A percentile compares a stretch with the other conserved stretches of the same genome.
Conservation (phyloP, 2,113 vertebrate species). For the Limnothrissa miodon region DNA sequence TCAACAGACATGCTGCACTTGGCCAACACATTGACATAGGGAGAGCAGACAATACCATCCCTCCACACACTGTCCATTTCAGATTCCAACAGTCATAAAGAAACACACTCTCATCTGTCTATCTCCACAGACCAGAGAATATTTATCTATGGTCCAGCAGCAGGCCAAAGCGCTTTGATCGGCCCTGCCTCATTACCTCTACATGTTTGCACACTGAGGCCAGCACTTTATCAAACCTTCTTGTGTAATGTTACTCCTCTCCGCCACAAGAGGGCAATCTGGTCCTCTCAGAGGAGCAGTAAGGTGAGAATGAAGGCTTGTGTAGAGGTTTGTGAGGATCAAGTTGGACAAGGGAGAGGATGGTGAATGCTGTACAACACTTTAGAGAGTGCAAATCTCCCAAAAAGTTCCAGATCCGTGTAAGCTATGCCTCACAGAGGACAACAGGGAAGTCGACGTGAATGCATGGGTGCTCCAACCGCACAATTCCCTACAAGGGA, state of each 20-base stretch:
- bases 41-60: constrained; percentile 31
- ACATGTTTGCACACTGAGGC: neutral
- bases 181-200: neutral
- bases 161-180: constrained; percentile 19
- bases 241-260: constrained; percentile 16
- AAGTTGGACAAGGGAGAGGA: constrained; percentile 2
- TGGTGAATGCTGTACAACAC: constrained; percentile 13
- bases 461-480: constrained; percentile 90
- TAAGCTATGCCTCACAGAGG: constrained; percentile 89
- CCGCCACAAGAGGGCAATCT: constrained; percentile 48
- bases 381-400: constrained; percentile 26
- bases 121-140: constrained; percentile 54
- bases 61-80: constrained; percentile 23
- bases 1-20: constrained; percentile 56
- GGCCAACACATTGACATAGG: constrained; percentile 41
- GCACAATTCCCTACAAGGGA: constrained; percentile 84
- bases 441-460: constrained; percentile 96
- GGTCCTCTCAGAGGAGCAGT: constrained; percentile 29
- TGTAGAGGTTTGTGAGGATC: constrained; percentile 19
- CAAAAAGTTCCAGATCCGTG: constrained; percentile 31
- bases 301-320: neutral
- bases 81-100: constrained; percentile 39
- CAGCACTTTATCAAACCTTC: constrained; percentile 23
- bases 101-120: constrained; percentile 46
- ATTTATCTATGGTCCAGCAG: constrained; percentile 33